Base-by-base conservation (phyloP, 2,797 vertebrate species). In the Benthosema pterotum region DNA sequence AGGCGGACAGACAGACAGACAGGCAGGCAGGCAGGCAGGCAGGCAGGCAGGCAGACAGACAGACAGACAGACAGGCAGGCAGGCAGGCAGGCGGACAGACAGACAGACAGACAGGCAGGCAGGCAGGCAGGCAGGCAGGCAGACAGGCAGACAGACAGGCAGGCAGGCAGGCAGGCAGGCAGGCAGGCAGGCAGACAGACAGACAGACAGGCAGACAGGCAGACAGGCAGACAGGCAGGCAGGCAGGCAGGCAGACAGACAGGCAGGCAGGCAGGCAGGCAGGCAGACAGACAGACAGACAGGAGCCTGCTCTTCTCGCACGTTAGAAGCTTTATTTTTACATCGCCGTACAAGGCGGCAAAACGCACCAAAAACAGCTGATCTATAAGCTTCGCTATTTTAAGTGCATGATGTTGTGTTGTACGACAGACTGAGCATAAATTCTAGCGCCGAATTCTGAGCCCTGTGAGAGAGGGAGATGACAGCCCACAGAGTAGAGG, bases 381-480 rank as follows among this genome's bases (percentile, higher is more conserved):
- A 38, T 38, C 32, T 38, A 38, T 8, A 38, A 38, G 6, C 32
- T 11, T 38, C 7, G 32, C 8, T 38, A 38, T 38, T 38, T 38
- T 38, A 38, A 9, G 8, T 38, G 32, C 32, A 8, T 38, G 32
- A 38, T 38, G 32, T 8, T 5, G 22, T 7, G 8, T 11, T 38
- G 9, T 38, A 38, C 32, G 32, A 38, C 32, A 8, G 32, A 38
- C 32, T 2, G 32, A 38, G 32, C 11, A 38, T 38, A 46, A 7
- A 13, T 15, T 46, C 45, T 46, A 13, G 4, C 4, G 55, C 67
- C 58, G 72, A 73, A 73, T 65, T 67, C 63, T 28, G 67, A 75
- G 74, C 59, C 69, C 74, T 70, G 72, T 78, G 83, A 63, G 78
- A 74, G 72, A 72, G 63, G 16, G 1, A 65, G 45, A 75, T 22